Evolutionary conservation across 2,797 vertebrate genomes (phyloP), one percentile per base, ranked within the genome.

Genomic region (Acanthiza pusilla): DNA sequence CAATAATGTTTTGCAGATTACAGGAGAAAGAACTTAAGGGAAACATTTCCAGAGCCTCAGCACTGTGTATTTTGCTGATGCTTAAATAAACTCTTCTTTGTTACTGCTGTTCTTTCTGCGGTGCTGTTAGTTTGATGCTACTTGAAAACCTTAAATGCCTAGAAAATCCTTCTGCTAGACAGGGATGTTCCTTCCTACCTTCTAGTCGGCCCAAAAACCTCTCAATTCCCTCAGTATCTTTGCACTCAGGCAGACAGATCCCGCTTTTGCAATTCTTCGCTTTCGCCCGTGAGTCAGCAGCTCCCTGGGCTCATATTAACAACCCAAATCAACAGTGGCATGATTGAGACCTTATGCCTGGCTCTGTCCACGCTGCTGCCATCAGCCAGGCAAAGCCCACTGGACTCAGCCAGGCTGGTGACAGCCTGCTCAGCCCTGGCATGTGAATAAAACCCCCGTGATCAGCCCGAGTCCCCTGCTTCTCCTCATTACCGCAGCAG

Each of bases 61-160:
- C 77, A 71, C 54, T 91, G 76, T 84, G 55, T 85, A 73, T 95
- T 96, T 97, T 96, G 93, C 94, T 96, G 95, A 96, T 93, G 87
- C 82, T 93, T 95, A 92, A 93, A 84, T 66, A 95, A 96, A 89
- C 85, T 94, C 83, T 45, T 85, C 47, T 91, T 91, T 90, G 93
- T 88, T 94, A 73, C 79, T 73, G 61, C 83, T 93, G 51, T 78
- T 93, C 75, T 89, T 89, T 93, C 91, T 60, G 47, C 22, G 47
- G 13, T 85, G 78, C 88, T 88, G 71, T 55, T 95, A 91, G 94
- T 81, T 88, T 94, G 94, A 90, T 88, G 68, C 71, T 90, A 27
- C 80, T 88, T 89, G 85, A 91, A 90, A 93, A 91, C 34, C 74
- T 87, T 61, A 87, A 87, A 89, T 77, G 38, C 85, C 80, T 54